Base-by-base conservation (phyloP, 2,797 vertebrate species). In the Hippoglossus hippoglossus region DNA sequence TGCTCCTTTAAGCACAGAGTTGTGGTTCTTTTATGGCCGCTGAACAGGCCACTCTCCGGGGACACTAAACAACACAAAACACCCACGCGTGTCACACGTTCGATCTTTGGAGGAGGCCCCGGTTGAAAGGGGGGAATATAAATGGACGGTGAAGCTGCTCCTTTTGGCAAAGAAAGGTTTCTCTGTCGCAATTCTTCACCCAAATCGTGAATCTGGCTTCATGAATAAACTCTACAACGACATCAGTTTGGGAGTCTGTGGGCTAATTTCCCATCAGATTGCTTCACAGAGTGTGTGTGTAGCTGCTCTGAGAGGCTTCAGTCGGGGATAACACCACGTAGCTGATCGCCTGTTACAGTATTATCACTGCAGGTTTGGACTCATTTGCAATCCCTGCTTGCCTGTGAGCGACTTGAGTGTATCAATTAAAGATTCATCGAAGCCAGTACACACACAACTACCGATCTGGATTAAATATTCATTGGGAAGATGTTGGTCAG, bases 391-490 rank as follows among this genome's bases (percentile, higher is more conserved):
- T 83, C 79, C 19, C 25, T 57, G 74, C 47, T 60, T 75, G 82
- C 68, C 75, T 74, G 74, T 58, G 57, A 90, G 85, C 69, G 34
- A 87, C 83, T 82, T 12, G 4, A 72, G 84, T 83, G 76, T 81
- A 80, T 86, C 81, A 91, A 91, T 91, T 89, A 91, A 91, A 87
- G 75, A 90, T 87, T 80, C 77, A 91, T 72, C 64, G 69, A 78
- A 86, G 70, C 74, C 72, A 53, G 66, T 44, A 74, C 83, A 84
- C 85, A 91, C 80, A 83, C 85, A 39, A 77, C 59, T 7, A 71
- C 74, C 46, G 68, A 83, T 85, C 78, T 28, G 81, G 81, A 90
- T 92, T 80, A 91, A 93, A 91, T 88, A 91, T 91, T 89, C 73
- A 91, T 87, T 10, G 67, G 24, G 60, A 85, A 81, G 88, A 89